Conservation (phyloP, 2,797 vertebrate species). For the Pseudomugil tenellus region DNA sequence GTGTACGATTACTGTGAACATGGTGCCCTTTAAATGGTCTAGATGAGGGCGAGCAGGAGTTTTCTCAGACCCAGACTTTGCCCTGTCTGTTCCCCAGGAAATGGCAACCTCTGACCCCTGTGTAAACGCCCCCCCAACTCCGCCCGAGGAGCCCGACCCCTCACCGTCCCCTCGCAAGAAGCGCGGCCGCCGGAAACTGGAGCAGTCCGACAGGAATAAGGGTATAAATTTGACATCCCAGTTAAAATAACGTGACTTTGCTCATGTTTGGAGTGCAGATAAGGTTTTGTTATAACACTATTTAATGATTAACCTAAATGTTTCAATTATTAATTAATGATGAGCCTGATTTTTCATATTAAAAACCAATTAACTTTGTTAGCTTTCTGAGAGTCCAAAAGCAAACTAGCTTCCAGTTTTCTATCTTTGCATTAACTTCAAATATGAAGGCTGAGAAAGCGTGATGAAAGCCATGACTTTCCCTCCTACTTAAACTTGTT, state of each 20-base stretch:
- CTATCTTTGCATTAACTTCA: conserved; percentile 28
- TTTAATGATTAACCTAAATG: background rate
- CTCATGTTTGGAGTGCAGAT: background rate
- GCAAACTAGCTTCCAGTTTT: conserved; percentile 42
- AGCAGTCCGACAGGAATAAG: conserved; percentile 76
- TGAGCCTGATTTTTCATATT: background rate
- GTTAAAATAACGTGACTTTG: conserved; percentile 8
- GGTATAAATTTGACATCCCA: conserved; percentile 50
- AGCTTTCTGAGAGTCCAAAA: background rate
- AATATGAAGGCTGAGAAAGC: conserved; percentile 32
- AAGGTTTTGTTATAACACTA: background rate
- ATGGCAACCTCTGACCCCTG: conserved; percentile 78
- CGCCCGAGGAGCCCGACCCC: conserved; percentile 77
- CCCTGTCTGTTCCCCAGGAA: conserved; percentile 75
- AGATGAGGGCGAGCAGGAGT: conserved; percentile 39
- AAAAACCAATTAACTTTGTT: background rate
- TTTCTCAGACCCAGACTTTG: conserved; percentile 67
- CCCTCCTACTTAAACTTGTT: conserved; percentile 56
- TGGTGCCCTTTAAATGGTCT: conserved; percentile 55
- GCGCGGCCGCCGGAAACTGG: conserved; percentile 78
- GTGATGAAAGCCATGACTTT: conserved; percentile 62
- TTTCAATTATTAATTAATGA: background rate
- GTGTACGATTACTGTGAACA: conserved; percentile 43
- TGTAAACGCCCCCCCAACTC: conserved; percentile 78
- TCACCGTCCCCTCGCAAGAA: conserved; percentile 80